Percentiles rank a stretch among this genome's conserved stretches.
Conservation (phyloP, 1,140 invertebrate genomes). For the Lineus longissimus region DNA sequence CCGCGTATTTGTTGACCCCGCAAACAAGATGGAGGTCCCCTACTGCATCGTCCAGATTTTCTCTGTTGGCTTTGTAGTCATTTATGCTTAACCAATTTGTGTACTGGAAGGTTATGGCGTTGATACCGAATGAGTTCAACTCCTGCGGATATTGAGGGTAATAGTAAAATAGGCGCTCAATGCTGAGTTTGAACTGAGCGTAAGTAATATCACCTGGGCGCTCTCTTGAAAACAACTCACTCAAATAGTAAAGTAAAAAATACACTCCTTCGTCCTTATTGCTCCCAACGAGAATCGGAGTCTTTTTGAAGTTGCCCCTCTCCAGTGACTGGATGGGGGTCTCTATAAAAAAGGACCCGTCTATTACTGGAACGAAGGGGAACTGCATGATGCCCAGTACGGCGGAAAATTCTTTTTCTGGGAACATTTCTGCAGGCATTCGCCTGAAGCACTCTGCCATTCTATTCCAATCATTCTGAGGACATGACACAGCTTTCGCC, state of each 20-base stretch:
- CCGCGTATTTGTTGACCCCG: conserved; percentile 88
- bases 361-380: conserved; percentile 89
- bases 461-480: conserved; percentile 61
- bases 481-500: conserved; percentile 28
- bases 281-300: conserved; percentile 85
- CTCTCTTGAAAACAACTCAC: conserved; percentile 75
- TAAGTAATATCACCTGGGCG: conserved; percentile 62
- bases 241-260: conserved; percentile 79
- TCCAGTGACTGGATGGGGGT: conserved; percentile 71
- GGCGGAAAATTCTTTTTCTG: conserved; percentile 77
- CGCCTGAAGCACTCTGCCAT: conserved; percentile 74
- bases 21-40: conserved; percentile 96
- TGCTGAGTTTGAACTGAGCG: conserved; percentile 65
- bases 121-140: conserved; percentile 73
- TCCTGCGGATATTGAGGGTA: conserved; percentile 42
- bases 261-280: conserved; percentile 88
- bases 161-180: conserved; percentile 25
- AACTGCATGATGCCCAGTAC: conserved; percentile 71
- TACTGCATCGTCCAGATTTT: conserved; percentile 88
- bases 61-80: conserved; percentile 76
- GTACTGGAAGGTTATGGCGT: conserved; percentile 87
- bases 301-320: conserved; percentile 86
- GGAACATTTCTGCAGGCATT: conserved; percentile 69
- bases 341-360: conserved; percentile 86
- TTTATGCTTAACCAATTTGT: conserved; percentile 86